Evolutionary conservation across 2,113 vertebrate species (phyloP), one percentile per base, ranked within the genome.

Genomic region (Rhinopomastus cyanomelas): DNA sequence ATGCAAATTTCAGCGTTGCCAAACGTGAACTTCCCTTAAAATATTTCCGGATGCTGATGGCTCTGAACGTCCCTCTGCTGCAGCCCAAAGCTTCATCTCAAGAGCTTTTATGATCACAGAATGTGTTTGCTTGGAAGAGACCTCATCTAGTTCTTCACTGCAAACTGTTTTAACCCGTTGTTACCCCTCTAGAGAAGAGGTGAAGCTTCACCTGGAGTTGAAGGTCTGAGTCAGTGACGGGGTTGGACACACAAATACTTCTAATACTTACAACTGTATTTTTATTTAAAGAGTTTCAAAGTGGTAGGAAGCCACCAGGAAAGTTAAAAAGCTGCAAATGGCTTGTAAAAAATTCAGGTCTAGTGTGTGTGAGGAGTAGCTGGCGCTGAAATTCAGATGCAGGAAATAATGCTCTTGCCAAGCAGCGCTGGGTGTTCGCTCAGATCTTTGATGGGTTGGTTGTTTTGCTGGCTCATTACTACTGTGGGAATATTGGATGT

Each of bases 1-100:
- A 88, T 77, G 84, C 67, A 90, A 39, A 95, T 94, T 82, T 90
- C 75, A 32, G 34, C 26, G 59, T 87, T 87, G 59, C 81, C 81
- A 80, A 80, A 94, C 78, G 53, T 90, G 69, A 93, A 57, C 74
- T 85, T 93, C 59, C 51, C 48, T 77, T 80, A 71, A 90, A 42
- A 64, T 74, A 56, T 66, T 91, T 88, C 84, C 78, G 88, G 69
- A 29, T 78, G 34, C 44, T 29, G n/a, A 46, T 88, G 67, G 86
- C 60, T 22, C 52, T 79, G 44, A 76, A 85, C 77, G 62, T 82
- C 42, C 48, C 26, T 69, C 1, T 32, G 26, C 25, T 36, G 3
- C 1, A 7, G 55, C 34, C 74, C 42, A 76, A 22, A 92, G 61
- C 51, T 79, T 75, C 18, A 46, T 11, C 2, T 82, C 32, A 13